Conservation (phyloP, 2,888 invertebrate genomes). For the Sinhomidia bicolor region DNA sequence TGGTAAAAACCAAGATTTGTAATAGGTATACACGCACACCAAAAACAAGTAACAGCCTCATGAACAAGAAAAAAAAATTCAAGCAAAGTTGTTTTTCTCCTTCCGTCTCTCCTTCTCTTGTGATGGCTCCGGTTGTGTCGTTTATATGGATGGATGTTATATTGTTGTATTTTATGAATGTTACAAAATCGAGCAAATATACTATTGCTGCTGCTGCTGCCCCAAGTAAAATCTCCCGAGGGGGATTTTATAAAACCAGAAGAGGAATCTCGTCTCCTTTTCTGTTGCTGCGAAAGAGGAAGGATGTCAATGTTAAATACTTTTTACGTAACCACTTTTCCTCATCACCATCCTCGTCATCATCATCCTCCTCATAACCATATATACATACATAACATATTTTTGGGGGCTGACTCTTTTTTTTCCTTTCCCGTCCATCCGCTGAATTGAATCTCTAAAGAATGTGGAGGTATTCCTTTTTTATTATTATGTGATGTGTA, state of each 20-base stretch:
- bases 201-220: slow-evolving; percentile 47
- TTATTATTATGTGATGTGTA: slow-evolving; percentile 43
- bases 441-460: slow-evolving; percentile 68
- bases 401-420: slow-evolving; percentile 68
- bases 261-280: slow-evolving; percentile 72
- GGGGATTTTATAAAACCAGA: slow-evolving; percentile 74
- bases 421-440: slow-evolving; percentile 73
- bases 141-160: slow-evolving; percentile 54
- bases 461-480: slow-evolving; percentile 73
- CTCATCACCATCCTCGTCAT: slow-evolving; percentile 69
- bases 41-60: slow-evolving; percentile 47
- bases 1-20: slow-evolving; percentile 15
- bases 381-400: slow-evolving; percentile 57
- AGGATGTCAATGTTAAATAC: slow-evolving; percentile 75
- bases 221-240: slow-evolving; percentile 72
- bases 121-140: slow-evolving; percentile 38
- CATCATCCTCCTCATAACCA: slow-evolving; percentile 58
- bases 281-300: slow-evolving; percentile 65
- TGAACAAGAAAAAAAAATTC: slow-evolving; percentile 62
- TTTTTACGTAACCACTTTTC: slow-evolving; percentile 76
- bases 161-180: slow-evolving; percentile 46
- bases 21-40: background rate
- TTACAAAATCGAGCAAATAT: slow-evolving; percentile 38
- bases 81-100: slow-evolving; percentile 74
- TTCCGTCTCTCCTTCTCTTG: slow-evolving; percentile 64